These are phyloP conservation scores for Phataginus tricuspis DNA, from an alignment of 2,797 vertebrate genomes.

Conservation along the genomic window DNA sequence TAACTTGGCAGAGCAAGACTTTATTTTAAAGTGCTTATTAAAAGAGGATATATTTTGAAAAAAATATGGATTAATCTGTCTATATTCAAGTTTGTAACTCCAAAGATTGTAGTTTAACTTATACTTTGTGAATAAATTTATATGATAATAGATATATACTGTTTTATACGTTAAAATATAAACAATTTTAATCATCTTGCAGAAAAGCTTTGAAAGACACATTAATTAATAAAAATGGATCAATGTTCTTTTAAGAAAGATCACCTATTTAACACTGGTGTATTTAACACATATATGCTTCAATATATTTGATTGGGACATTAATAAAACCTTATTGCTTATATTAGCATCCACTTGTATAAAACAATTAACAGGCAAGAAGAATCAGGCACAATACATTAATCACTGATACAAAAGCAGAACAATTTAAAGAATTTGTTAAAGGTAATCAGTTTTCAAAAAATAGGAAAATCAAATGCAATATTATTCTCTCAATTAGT, in stretches of 20 bases:
- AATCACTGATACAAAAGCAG: conserved; percentile 79
- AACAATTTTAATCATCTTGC: conserved; percentile 75
- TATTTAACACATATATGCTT: conserved; percentile 82
- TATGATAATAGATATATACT: conserved; percentile 65
- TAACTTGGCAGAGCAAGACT: not conserved
- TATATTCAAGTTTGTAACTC: conserved; percentile 44
- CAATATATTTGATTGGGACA: conserved; percentile 80
- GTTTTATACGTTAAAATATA: conserved; percentile 73
- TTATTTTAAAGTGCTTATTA: conserved; percentile 61
- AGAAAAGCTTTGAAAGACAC: conserved; percentile 68
- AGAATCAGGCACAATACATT: conserved; percentile 79
- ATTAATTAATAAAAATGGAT: conserved; percentile 84
- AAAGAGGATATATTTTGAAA: conserved; percentile 20
- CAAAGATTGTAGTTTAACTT: conserved; percentile 28
- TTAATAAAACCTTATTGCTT: conserved; percentile 82
- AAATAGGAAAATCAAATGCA: conserved; percentile 75
- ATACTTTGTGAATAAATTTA: conserved; percentile 30
- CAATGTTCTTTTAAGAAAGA: conserved; percentile 82
- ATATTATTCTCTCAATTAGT: conserved; percentile 63
- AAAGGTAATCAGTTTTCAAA: conserved; percentile 78
- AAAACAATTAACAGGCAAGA: conserved; percentile 82
- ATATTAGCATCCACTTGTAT: conserved; percentile 80
- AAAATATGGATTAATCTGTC: conserved; percentile 48
- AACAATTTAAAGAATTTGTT: conserved; percentile 76
- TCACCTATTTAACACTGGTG: conserved; percentile 75